These are phyloP conservation scores for Gonocerus acuteangulatus DNA, from an alignment of 2,888 invertebrate genomes.

Conservation along the genomic window DNA sequence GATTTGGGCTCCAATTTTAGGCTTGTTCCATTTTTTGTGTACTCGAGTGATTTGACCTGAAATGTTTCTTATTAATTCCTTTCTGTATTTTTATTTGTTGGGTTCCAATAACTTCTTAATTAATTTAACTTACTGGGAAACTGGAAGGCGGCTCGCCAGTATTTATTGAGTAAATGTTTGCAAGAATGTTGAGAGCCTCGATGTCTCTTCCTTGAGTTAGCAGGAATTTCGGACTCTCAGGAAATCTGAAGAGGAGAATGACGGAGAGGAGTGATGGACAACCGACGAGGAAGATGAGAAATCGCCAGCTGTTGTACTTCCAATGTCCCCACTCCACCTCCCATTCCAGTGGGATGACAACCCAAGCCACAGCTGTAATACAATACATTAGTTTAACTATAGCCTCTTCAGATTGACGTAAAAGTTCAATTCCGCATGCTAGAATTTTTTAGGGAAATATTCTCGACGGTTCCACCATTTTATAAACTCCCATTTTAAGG, in stretches of 20 bases:
- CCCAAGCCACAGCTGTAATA: slow-evolving; percentile 55
- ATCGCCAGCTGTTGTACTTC: slow-evolving; percentile 63
- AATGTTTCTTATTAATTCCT: neutral
- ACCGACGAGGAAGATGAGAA: slow-evolving; percentile 59
- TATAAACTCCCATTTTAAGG: too few species aligned
- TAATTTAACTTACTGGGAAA: slow-evolving; percentile 48
- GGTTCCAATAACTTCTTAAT: too few species aligned
- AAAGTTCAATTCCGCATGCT: too few species aligned
- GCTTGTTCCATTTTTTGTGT: slow-evolving; percentile 26
- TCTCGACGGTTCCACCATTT: too few species aligned
- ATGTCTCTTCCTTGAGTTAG: slow-evolving; percentile 54
- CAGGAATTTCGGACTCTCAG: slow-evolving; percentile 74
- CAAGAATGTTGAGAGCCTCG: slow-evolving; percentile 54
- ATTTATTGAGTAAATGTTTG: slow-evolving; percentile 53
- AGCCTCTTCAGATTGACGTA: too few species aligned
- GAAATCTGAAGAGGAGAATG: slow-evolving; percentile 52
- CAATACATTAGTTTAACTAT: too few species aligned
- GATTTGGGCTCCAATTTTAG: slow-evolving; percentile 25
- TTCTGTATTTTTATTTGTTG: neutral
- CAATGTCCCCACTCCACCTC: slow-evolving; percentile 43
- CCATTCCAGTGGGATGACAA: slow-evolving; percentile 53
- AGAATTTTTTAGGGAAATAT: too few species aligned
- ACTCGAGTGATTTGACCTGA: slow-evolving; percentile 33
- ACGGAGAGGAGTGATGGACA: slow-evolving; percentile 57
- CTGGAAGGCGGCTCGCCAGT: slow-evolving; percentile 45